phyloP scores from a whole-genome alignment of 2,113 vertebrate species.

The Bombycilla garrulus region DNA sequence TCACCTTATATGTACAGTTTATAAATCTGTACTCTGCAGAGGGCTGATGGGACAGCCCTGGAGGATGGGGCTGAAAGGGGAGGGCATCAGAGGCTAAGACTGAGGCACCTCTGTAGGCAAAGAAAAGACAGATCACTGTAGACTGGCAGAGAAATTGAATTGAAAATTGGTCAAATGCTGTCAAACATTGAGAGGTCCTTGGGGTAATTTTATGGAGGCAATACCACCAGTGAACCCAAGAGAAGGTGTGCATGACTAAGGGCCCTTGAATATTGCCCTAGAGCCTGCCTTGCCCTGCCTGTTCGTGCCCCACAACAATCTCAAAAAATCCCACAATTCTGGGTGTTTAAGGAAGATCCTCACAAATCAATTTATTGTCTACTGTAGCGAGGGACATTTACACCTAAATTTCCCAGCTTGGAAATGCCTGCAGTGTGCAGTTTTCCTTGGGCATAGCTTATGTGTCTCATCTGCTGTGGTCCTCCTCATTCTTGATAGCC shows the following conservation, averaged over 20 bases:
- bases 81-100: neutral
- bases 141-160: neutral
- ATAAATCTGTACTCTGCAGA: neutral
- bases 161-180: neutral
- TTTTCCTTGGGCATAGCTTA: neutral
- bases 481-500: neutral
- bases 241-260: neutral
- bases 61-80: neutral
- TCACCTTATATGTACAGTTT: constrained; percentile 25
- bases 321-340: neutral
- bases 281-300: neutral
- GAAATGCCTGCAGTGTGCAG: neutral
- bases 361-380: neutral
- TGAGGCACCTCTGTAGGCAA: neutral
- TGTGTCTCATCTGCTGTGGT: neutral
- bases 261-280: neutral
- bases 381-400: neutral
- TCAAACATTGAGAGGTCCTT: neutral
- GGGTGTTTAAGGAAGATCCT: neutral
- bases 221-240: neutral
- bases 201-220: neutral
- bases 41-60: neutral
- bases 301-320: neutral
- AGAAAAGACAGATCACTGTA: neutral
- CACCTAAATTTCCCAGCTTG: neutral